Evolutionary conservation across 2,113 vertebrate genomes (phyloP).

Genomic region (Ondatra zibethicus): DNA sequence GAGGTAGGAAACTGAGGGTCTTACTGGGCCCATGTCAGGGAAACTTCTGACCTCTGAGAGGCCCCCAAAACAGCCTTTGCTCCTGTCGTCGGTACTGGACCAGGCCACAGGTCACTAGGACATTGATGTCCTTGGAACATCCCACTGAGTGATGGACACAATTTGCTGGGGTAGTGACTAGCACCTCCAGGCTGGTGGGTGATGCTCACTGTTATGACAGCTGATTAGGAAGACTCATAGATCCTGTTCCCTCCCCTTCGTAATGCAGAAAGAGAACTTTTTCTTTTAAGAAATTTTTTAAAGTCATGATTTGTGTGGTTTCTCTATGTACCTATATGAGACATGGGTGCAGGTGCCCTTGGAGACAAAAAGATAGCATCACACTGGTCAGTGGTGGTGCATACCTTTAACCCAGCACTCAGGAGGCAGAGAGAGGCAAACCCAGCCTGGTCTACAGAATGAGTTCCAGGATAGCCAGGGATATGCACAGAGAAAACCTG

Average conservation of each 20-base stretch:
- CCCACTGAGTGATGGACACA: background rate
- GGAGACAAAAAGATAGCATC: background rate
- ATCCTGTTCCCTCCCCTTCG: background rate
- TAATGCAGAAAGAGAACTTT: background rate
- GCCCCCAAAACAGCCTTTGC: background rate
- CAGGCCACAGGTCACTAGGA: background rate
- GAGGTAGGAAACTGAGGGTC: background rate
- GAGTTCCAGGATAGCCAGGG: background rate
- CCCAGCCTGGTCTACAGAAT: background rate
- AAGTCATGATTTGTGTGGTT: background rate
- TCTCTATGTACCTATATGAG: background rate
- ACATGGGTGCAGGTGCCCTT: background rate
- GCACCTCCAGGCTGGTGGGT: background rate
- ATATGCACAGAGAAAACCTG: background rate
- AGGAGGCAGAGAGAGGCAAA: background rate
- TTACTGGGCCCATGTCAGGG: background rate
- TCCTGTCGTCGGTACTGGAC: background rate
- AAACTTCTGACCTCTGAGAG: background rate
- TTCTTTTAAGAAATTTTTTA: background rate
- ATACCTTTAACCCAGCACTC: background rate
- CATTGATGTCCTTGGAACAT: fast-evolving
- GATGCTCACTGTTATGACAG: background rate
- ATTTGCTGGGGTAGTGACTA: background rate
- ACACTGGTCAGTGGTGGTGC: background rate
- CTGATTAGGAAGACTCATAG: background rate